phyloP scores from a whole-genome alignment of 2,888 invertebrate species.

The Thymelicus lineola region DNA sequence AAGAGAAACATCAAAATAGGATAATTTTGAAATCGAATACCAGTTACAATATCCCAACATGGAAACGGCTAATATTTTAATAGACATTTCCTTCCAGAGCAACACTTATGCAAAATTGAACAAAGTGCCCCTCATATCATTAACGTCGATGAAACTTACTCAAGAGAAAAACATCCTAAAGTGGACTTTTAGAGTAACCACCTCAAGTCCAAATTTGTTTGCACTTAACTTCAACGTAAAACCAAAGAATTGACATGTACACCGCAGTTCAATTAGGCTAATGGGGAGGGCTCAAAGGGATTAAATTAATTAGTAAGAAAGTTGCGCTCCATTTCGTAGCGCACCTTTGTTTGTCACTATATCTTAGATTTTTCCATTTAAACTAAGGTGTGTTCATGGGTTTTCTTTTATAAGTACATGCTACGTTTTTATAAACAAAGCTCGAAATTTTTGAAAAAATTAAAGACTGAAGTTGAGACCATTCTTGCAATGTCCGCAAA shows the following conservation, averaged over 20 bases:
- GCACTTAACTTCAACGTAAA: conserved; percentile 48
- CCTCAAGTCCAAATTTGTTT: conserved; percentile 50
- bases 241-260: conserved; percentile 84
- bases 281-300: conserved; percentile 83
- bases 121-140: conserved; percentile 75
- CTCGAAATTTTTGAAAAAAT: too few species aligned
- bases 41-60: conserved; percentile 48
- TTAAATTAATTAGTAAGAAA: conserved; percentile 85
- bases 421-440: too few species aligned
- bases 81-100: conserved; percentile 51
- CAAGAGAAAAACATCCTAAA: conserved; percentile 40
- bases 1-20: too few species aligned
- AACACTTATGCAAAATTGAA: conserved; percentile 77
- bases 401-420: neutral
- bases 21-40: conserved; percentile 1
- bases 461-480: too few species aligned
- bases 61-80: conserved; percentile 41
- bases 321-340: conserved; percentile 76
- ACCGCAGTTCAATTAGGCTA: conserved; percentile 84
- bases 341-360: conserved; percentile 75
- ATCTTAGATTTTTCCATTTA: conserved; percentile 54
- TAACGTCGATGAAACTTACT: conserved; percentile 62
- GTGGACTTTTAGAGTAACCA: conserved; percentile 20
- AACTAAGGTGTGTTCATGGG: conserved; percentile 8
- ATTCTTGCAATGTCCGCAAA: too few species aligned